These are phyloP conservation scores for Scaptomyza hsui DNA, from an alignment of 1,140 invertebrate species.

Conservation along the genomic window DNA sequence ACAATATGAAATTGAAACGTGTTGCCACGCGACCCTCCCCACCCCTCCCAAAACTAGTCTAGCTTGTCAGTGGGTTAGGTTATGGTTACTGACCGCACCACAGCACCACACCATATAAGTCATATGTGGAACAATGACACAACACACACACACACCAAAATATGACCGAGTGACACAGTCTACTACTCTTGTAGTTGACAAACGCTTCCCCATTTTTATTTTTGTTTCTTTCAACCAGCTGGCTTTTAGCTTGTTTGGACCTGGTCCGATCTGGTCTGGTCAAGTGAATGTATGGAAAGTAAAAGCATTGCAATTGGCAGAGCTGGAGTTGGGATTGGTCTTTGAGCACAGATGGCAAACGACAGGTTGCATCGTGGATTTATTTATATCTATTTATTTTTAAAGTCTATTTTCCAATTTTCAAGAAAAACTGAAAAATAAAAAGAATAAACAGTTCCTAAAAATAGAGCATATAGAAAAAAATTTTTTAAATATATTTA, in stretches of 20 bases:
- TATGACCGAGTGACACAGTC: slow-evolving; percentile 72
- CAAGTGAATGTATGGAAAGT: slow-evolving; percentile 58
- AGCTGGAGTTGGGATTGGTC: slow-evolving; percentile 1
- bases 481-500: too few relatives aligned
- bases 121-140: slow-evolving; percentile 65
- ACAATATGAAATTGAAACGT: slow-evolving; percentile 59
- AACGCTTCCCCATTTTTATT: background rate
- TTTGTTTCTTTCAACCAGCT: slow-evolving; percentile 4
- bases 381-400: too few relatives aligned
- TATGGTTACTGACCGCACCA: slow-evolving; percentile 61
- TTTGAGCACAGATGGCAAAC: slow-evolving; percentile 21
- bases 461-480: too few relatives aligned
- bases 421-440: too few relatives aligned
- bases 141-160: slow-evolving; percentile 27
- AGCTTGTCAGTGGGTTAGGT: slow-evolving; percentile 60
- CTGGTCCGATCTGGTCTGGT: slow-evolving; percentile 20
- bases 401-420: too few relatives aligned
- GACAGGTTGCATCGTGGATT: slow-evolving; percentile 9
- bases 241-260: background rate
- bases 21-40: slow-evolving; percentile 4
- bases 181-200: background rate
- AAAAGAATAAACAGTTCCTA: too few relatives aligned
- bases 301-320: slow-evolving; percentile 31
- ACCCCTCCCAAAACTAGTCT: slow-evolving; percentile 8
- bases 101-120: slow-evolving; percentile 1